phyloP scores from a whole-genome alignment of 2,113 vertebrate species.

The Ciconia boyciana region DNA sequence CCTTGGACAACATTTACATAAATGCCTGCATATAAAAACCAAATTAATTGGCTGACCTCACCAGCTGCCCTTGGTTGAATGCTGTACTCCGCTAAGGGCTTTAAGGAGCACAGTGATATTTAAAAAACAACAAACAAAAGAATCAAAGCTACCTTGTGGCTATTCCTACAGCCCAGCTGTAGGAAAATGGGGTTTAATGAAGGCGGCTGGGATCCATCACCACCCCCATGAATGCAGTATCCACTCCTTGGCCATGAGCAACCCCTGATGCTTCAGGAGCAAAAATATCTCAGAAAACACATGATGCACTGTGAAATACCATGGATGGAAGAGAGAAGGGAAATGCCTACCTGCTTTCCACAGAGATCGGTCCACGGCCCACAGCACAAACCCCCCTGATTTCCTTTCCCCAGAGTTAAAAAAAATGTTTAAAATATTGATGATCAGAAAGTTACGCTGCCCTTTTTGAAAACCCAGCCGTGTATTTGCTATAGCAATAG shows the following conservation, averaged over 20 bases:
- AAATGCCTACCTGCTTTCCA: neutral
- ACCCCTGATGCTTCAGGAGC: neutral
- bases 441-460: neutral
- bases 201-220: neutral
- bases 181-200: neutral
- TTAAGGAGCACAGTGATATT: neutral
- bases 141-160: neutral
- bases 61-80: neutral
- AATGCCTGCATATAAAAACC: neutral
- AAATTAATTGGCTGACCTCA: neutral
- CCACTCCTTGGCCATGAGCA: neutral
- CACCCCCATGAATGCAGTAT: neutral
- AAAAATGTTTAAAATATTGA: neutral
- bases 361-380: accelerated
- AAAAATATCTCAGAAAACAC: neutral
- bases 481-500: neutral
- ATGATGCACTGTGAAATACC: neutral
- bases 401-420: neutral
- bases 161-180: neutral
- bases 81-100: neutral
- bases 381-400: accelerated
- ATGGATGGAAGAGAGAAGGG: neutral
- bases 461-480: neutral
- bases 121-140: neutral
- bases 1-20: accelerated